Conservation (phyloP, 2,113 vertebrate species). For the Amphiprion percula region DNA sequence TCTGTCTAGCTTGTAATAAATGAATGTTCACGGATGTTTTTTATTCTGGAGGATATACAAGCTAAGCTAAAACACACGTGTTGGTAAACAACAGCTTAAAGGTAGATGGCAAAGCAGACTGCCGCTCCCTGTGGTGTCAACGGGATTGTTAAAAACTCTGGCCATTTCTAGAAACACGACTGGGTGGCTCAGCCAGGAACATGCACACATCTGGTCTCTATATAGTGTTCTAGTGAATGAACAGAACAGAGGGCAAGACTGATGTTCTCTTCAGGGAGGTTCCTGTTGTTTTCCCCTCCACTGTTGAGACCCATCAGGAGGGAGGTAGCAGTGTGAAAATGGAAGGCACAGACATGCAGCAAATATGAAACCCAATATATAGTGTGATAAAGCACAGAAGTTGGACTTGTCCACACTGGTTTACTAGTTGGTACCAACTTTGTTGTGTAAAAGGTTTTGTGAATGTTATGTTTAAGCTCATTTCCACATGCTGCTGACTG, state of each 20-base stretch:
- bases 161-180: conserved; percentile 48
- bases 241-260: conserved; percentile 50
- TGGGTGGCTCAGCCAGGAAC: conserved; percentile 37
- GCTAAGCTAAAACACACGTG: conserved; percentile 35
- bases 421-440: no score
- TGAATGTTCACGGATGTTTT: conserved; percentile 17
- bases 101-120: conserved; percentile 20
- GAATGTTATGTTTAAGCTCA: no score
- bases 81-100: conserved; percentile 48
- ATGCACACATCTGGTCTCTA: conserved; percentile 78
- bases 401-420: no score
- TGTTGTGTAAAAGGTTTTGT: no score
- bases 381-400: no score
- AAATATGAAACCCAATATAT: not conserved
- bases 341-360: not conserved
- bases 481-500: no score
- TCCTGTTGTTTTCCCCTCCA: conserved; percentile 52
- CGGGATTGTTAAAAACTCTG: conserved; percentile 40
- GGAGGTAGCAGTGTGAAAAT: not conserved
- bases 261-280: conserved; percentile 57
- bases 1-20: conserved; percentile 27
- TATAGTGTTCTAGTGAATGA: conserved; percentile 75
- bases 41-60: conserved; percentile 27
- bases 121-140: conserved; percentile 46
- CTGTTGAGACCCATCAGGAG: conserved; percentile 3